These are phyloP conservation scores for Naso thynnoides DNA, from an alignment of 2,797 vertebrate genomes.

Conservation along the genomic window DNA sequence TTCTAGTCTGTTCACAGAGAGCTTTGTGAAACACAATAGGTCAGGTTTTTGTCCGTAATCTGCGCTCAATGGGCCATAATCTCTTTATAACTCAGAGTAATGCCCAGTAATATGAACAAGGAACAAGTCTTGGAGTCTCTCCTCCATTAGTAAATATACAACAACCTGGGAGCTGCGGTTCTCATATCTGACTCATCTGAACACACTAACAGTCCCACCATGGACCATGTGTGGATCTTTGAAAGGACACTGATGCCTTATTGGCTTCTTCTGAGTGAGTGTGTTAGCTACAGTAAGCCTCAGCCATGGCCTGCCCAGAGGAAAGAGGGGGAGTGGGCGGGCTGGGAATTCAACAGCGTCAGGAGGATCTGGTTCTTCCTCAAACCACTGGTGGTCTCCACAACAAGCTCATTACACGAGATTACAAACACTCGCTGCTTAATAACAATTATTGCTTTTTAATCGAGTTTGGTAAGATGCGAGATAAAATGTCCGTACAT, in stretches of 20 bases:
- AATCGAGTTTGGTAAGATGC: constrained; percentile 30
- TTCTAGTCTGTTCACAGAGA: constrained; percentile 34
- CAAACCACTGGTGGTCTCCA: constrained; percentile 56
- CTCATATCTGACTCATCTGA: constrained; percentile 63
- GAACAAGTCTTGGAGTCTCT: constrained; percentile 38
- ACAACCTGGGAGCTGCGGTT: constrained; percentile 52
- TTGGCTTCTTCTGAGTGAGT: constrained; percentile 54
- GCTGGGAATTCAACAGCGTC: constrained; percentile 34
- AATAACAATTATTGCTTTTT: constrained; percentile 26
- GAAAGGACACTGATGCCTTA: constrained; percentile 55
- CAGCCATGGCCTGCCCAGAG: constrained; percentile 50
- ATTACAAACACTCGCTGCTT: constrained; percentile 10
- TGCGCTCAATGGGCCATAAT: constrained; percentile 51
- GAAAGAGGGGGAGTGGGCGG: constrained; percentile 41
- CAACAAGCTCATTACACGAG: constrained; percentile 38
- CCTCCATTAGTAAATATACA: constrained; percentile 69
- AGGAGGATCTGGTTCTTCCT: constrained; percentile 53
- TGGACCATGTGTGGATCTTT: constrained; percentile 64
- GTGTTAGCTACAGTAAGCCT: constrained; percentile 49
- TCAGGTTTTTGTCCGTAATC: constrained; percentile 53
- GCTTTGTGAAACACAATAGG: constrained; percentile 61
- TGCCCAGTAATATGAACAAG: constrained; percentile 59
- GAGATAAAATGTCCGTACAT: constrained; percentile 24
- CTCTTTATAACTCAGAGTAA: constrained; percentile 60
- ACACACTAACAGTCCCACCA: constrained; percentile 64